A percentile compares a stretch with the other conserved stretches of the same genome.
phyloP scores from a whole-genome alignment of 2,888 invertebrate genomes.

The Lepidocyrtinus sp. region DNA sequence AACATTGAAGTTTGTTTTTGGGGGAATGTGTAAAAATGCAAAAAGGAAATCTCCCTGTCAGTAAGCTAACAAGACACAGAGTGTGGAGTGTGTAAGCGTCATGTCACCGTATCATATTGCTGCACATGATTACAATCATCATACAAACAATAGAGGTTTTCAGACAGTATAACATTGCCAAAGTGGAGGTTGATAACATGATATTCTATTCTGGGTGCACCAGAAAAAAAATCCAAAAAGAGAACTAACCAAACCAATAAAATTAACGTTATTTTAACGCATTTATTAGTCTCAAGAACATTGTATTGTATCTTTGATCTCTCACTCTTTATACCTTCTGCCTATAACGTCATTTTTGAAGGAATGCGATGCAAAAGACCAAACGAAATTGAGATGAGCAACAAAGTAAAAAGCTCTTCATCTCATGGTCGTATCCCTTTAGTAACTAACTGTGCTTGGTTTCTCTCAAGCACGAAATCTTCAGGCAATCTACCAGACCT shows the following conservation, averaged over 20 bases:
- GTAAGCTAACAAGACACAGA: neutral
- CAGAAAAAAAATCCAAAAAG: neutral
- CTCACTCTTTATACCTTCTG: too few species aligned
- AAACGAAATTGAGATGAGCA: neutral
- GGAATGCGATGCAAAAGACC: neutral
- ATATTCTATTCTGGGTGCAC: neutral
- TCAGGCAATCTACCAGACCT: neutral
- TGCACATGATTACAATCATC: neutral
- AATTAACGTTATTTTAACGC: neutral
- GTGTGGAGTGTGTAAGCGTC: neutral
- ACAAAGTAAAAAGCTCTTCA: neutral
- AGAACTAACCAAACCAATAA: neutral
- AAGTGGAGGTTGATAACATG: neutral
- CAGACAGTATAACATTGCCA: neutral
- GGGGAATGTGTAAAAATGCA: neutral
- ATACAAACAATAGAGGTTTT: neutral
- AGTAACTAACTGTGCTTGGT: neutral
- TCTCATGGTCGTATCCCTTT: neutral
- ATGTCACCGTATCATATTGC: too few species aligned
- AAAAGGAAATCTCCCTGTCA: neutral
- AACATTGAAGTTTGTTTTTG: neutral
- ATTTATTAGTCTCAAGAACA: neutral
- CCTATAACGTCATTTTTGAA: neutral
- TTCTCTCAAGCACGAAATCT: neutral
- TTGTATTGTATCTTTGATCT: neutral